Conservation (phyloP, 2,888 invertebrate species). For the Lasioglossum morio region DNA sequence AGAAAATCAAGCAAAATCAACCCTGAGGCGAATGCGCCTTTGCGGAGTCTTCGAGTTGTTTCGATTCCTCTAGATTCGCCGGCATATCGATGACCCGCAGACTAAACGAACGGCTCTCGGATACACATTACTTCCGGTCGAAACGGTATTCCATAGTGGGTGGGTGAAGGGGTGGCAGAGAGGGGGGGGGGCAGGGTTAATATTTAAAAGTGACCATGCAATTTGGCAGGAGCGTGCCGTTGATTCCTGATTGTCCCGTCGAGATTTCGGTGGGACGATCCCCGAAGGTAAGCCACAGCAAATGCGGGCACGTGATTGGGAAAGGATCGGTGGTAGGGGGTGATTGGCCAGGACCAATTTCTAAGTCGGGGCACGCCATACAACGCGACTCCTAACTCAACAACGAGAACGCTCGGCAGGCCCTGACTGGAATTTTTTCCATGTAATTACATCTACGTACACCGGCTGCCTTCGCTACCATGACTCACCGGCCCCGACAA, state of each 20-base stretch:
- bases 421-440: constrained; percentile 82
- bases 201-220: constrained; percentile 70
- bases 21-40: neutral
- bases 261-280: constrained; percentile 69
- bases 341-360: constrained; percentile 74
- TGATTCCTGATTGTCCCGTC: constrained; percentile 71
- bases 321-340: constrained; percentile 22
- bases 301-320: constrained; percentile 71
- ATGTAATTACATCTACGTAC: constrained; percentile 78
- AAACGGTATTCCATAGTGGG: constrained; percentile 10
- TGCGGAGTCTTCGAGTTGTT: neutral
- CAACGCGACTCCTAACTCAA: constrained; percentile 77
- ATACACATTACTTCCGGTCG: constrained; percentile 49
- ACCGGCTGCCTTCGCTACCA: constrained; percentile 26
- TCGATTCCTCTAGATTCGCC: neutral
- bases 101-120: constrained; percentile 4
- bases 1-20: neutral
- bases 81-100: constrained; percentile 16
- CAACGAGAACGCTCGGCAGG: constrained; percentile 71
- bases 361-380: constrained; percentile 78
- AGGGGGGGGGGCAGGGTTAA: constrained; percentile 47
- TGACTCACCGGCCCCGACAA: constrained; percentile 19
- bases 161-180: neutral
- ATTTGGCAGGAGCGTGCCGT: constrained; percentile 67
- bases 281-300: constrained; percentile 49